These are phyloP conservation scores for Hycleus cichorii DNA, from an alignment of 1,140 invertebrate genomes.

Conservation along the genomic window DNA sequence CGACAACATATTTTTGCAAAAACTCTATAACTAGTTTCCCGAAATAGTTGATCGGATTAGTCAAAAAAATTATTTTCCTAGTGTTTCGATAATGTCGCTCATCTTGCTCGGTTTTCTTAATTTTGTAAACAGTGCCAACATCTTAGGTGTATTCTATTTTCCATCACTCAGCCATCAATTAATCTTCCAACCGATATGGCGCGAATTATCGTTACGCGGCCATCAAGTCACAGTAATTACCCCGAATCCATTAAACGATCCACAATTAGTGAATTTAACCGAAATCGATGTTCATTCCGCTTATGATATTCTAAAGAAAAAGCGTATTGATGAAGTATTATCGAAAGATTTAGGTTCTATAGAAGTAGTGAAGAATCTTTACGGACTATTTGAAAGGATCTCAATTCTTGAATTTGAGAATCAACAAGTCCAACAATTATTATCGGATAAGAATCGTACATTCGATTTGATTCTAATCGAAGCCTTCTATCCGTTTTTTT, in stretches of 20 bases:
- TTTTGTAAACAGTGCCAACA: slow-evolving; percentile 31
- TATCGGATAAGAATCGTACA: slow-evolving; percentile 21
- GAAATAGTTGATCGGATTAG: too few relatives aligned
- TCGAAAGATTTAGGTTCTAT: background rate
- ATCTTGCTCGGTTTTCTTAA: too few relatives aligned
- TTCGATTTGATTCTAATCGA: slow-evolving; percentile 34
- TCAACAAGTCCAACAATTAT: slow-evolving; percentile 33
- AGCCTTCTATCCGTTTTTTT: slow-evolving; percentile 24
- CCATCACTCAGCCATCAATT: slow-evolving; percentile 50
- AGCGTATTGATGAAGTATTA: background rate
- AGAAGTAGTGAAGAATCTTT: background rate
- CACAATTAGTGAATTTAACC: slow-evolving; percentile 10
- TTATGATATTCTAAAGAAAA: slow-evolving; percentile 4
- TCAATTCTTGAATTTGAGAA: slow-evolving; percentile 37
- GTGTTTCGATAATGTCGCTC: too few relatives aligned
- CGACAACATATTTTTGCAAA: too few relatives aligned
- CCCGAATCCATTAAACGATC: slow-evolving; percentile 17
- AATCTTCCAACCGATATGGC: slow-evolving; percentile 39
- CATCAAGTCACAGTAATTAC: slow-evolving; percentile 18
- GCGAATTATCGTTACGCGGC: slow-evolving; percentile 12
- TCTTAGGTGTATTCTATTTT: slow-evolving; percentile 43
- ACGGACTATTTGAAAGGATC: slow-evolving; percentile 23
- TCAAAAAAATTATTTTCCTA: too few relatives aligned
- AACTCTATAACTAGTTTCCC: too few relatives aligned
- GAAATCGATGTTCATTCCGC: slow-evolving; percentile 13